phyloP scores from a whole-genome alignment of 2,888 invertebrate species.

The Geotrupes spiniger region DNA sequence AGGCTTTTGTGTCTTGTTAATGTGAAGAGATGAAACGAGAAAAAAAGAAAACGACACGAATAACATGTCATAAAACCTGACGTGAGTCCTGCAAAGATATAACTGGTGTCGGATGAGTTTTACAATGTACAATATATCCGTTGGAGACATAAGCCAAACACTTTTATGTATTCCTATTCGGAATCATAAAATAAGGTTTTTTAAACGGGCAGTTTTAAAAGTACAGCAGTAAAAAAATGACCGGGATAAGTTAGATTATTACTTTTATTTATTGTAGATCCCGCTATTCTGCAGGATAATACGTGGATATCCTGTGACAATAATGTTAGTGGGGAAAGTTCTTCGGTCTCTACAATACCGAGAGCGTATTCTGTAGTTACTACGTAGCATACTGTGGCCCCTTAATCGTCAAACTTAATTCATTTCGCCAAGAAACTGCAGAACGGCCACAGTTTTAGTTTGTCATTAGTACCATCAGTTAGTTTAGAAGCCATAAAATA shows the following conservation, averaged over 20 bases:
- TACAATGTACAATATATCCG: constrained; percentile 41
- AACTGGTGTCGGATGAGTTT: constrained; percentile 24
- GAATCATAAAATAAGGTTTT: constrained; percentile 16
- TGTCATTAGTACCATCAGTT: constrained; percentile 35
- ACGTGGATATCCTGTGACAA: constrained; percentile 23
- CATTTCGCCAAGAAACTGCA: constrained; percentile 33
- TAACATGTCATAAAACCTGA: constrained; percentile 17
- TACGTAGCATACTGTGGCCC: constrained; percentile 25
- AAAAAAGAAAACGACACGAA: constrained; percentile 15
- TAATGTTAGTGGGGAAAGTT: constrained; percentile 30
- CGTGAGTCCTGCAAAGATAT: constrained; percentile 10
- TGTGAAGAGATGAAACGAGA: constrained; percentile 10
- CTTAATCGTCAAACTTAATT: constrained; percentile 40
- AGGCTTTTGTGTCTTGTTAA: constrained; percentile 2
- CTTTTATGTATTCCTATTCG: constrained; percentile 14
- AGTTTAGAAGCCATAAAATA: constrained; percentile 33
- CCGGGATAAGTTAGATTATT: constrained; percentile 36
- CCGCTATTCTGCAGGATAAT: constrained; percentile 20
- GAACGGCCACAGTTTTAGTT: constrained; percentile 33
- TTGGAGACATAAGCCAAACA: constrained; percentile 12
- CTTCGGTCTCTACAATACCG: constrained; percentile 11
- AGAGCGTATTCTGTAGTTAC: constrained; percentile 9
- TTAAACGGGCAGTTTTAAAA: constrained; percentile 29
- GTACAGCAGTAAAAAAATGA: constrained; percentile 28
- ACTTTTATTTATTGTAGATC: constrained; percentile 31